Base-by-base conservation (phyloP, 2,888 invertebrate species). In the Barypeithes pellucidus region DNA sequence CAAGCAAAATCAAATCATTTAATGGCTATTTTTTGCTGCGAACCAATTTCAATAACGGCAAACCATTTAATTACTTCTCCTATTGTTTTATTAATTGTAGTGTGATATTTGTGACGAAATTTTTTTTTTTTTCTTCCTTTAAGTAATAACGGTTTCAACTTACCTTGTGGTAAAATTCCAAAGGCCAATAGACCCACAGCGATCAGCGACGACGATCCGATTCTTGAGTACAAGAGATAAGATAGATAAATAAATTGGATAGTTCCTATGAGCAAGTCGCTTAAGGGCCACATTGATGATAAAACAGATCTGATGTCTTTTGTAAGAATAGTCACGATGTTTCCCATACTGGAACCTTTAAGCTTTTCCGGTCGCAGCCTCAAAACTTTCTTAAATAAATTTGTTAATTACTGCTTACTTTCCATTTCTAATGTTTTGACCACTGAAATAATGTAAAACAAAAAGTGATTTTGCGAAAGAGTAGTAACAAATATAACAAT, bases 171-270 rank as follows among this genome's bases (percentile, higher is more conserved):
- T n/a, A 57, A 16, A 12, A 72, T 63, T 8, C 16, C 45, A 24
- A 62, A 22, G 14, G 16, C 79, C 80, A 90, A 86, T 60, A 88
- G 86, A 9, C 86, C 87, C 22, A 90, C 87, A 3, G 89, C 89
- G 77, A 88, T 84, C 41, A 89, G 81, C 0, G 89, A 86, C 0
- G 89, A 83, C 4, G 86, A 76, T 16, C 88, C 88, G 78, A 90
- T 88, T 85, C 87, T 81, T 36, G 76, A 73, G 79, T 91, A 94
- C 89, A 95, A 91, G 70, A 97, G 90, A 83, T 90, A 92, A 4
- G 94, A 92, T 75, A 95, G 91, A 77, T 95, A 90, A 60, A 93
- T 85, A 0, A 95, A 93, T 79, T 96, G 94, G 14, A 95, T 82
- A 0, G 96, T 95, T 0, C 95, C 45, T 16, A 45, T 45, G 2